Evolutionary conservation across 2,113 vertebrate genomes (phyloP).

Genomic region (Turdus rufiventris): DNA sequence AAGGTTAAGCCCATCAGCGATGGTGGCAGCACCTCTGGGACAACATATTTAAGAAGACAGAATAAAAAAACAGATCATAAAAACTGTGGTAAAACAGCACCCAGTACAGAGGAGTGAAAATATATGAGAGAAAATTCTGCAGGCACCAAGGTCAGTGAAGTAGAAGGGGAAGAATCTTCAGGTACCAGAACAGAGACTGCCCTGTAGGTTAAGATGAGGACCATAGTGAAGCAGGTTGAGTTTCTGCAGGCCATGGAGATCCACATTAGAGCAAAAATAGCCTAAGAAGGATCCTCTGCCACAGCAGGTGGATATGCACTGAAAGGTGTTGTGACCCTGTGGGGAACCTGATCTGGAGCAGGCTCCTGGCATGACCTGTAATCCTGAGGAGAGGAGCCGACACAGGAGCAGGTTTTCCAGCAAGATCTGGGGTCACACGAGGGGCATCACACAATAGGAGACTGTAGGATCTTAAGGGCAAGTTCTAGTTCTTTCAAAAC

Average conservation of each 20-base stretch:
- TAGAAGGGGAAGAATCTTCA: not conserved
- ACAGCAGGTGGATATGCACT: not conserved
- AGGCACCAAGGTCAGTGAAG: not conserved
- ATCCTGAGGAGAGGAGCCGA: rapidly evolving
- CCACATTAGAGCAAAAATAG: not conserved
- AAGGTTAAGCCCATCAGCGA: not conserved
- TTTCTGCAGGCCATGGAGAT: not conserved
- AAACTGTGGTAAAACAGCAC: not conserved
- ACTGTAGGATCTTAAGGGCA: not conserved
- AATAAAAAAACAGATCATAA: too few relatives aligned
- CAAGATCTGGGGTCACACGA: not conserved
- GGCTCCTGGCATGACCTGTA: not conserved
- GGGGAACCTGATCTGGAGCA: not conserved
- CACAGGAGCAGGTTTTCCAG: not conserved
- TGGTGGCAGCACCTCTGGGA: not conserved
- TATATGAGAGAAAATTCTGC: not conserved
- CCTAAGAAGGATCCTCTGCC: not conserved
- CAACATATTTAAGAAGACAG: not conserved
- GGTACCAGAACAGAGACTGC: not conserved
- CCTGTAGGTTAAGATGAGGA: not conserved
- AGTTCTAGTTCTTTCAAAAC: not conserved
- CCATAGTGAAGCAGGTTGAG: not conserved
- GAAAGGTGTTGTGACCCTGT: not conserved
- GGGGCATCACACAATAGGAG: rapidly evolving
- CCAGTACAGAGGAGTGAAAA: not conserved